Evolutionary conservation across 2,113 vertebrate genomes (phyloP), one percentile per base, ranked within the genome.

Genomic region (Actenoides lindsayi): DNA sequence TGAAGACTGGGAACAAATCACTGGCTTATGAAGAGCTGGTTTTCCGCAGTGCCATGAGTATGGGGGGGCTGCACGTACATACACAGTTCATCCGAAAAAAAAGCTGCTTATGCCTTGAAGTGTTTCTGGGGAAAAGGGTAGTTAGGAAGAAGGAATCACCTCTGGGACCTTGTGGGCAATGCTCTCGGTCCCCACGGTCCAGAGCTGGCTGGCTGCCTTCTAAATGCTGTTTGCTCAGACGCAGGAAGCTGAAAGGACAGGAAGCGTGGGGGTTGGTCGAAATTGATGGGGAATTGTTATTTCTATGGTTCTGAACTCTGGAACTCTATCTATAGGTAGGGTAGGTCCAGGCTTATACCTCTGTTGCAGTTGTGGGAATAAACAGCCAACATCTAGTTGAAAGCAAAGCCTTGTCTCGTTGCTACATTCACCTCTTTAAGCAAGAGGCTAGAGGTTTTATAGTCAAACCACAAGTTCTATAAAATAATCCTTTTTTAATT

Each of bases 11-110:
- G 60, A 60, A 33, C n/a, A 53, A 50, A 57, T 41, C n/a, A 4
- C 14, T 6, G 10, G 54, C 50, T 87, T 35, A 33, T 28, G 44
- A 41, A 35, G 62, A 84, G 74, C 48, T 70, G 81, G 3, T 63
- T 70, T 67, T 44, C 54, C 59, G 57, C 81, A 79, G 77, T 65
- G 63, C 60, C 16, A 0, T 33, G 39, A 51, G 14, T 3, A 13
- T 0, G 0, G 8, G 50, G 53, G 50, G 53, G 46, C 56, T 27
- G 25, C 7, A 3, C 6, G 2, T 33, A 6, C 8, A 0, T 3
- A 9, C 0, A 1, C 10, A 9, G 50, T 6, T 60, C 37, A 9
- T 16, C 54, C 48, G 64, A 13, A 18, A 18, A 33, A 33, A 70
- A 70, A n/a, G n/a, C 65, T 76, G 56, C 44, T 69, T 73, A 25